Conservation (phyloP, 2,797 vertebrate genomes). For the Syndactyla subalaris region DNA sequence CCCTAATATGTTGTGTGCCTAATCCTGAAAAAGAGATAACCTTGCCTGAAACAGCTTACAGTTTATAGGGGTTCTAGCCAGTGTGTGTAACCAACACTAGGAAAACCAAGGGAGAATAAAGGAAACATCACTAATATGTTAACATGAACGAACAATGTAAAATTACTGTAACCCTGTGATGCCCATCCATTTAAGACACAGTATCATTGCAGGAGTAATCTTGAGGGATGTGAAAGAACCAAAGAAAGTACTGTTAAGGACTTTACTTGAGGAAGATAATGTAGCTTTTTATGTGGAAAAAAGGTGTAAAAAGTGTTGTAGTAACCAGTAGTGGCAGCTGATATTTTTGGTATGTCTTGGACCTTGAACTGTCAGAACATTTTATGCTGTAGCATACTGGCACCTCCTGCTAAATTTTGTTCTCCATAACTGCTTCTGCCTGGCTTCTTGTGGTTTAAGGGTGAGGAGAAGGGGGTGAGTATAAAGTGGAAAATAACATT, state of each 20-base stretch:
- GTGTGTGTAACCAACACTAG: neutral
- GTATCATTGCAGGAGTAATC: neutral
- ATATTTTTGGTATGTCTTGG: neutral
- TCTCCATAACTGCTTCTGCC: neutral
- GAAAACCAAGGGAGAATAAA: neutral
- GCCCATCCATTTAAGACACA: neutral
- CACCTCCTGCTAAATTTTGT: neutral
- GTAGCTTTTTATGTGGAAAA: neutral
- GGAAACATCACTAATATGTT: neutral
- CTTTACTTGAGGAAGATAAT: neutral
- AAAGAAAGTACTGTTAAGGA: neutral
- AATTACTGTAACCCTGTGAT: neutral
- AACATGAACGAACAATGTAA: neutral
- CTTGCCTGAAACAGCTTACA: neutral
- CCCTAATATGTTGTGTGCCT: neutral
- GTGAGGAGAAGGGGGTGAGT: fast-evolving
- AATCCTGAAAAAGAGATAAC: neutral
- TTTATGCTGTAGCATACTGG: neutral
- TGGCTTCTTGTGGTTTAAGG: neutral
- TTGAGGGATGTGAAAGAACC: neutral
- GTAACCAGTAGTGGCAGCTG: neutral
- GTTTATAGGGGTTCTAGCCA: neutral
- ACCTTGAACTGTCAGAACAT: neutral
- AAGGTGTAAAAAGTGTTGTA: neutral
- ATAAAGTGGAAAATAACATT: neutral